A percentile compares a stretch with the other conserved stretches of the same genome.
Evolutionary conservation across 2,113 vertebrate genomes (phyloP).

Genomic region (Mormyrus lacerda): DNA sequence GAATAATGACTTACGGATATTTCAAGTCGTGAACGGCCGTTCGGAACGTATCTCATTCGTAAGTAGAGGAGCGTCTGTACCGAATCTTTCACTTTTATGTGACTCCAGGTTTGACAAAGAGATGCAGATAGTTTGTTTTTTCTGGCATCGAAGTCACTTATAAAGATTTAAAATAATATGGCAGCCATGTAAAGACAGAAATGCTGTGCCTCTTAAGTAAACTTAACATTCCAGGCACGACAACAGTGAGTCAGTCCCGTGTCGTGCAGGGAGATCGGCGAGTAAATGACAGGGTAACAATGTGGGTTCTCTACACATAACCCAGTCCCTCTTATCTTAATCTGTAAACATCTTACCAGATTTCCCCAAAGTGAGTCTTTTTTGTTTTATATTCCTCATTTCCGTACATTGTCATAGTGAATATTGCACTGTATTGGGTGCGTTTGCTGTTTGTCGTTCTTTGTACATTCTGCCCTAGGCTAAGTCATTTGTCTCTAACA

Average conservation of each 20-base stretch:
- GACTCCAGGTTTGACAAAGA: background rate
- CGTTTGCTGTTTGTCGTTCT: background rate
- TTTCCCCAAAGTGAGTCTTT: background rate
- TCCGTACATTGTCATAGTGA: background rate
- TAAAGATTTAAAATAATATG: background rate
- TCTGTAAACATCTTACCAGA: background rate
- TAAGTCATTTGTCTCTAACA: constrained; percentile 21
- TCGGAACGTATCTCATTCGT: too few species aligned
- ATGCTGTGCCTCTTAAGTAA: background rate
- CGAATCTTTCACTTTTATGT: background rate
- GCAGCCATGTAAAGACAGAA: background rate
- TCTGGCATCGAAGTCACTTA: background rate
- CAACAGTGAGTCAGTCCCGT: background rate
- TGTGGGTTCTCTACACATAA: background rate
- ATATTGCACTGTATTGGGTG: background rate
- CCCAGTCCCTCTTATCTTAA: background rate
- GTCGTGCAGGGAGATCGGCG: background rate
- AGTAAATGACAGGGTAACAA: background rate
- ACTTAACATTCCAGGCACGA: background rate
- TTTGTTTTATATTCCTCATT: background rate
- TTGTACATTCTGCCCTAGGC: background rate
- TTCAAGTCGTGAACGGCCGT: too few species aligned
- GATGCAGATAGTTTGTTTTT: background rate
- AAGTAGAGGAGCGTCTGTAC: too few species aligned
- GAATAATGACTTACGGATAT: too few species aligned